phyloP scores from a whole-genome alignment of 2,888 invertebrate species.

The Priocnemis perturbator region DNA sequence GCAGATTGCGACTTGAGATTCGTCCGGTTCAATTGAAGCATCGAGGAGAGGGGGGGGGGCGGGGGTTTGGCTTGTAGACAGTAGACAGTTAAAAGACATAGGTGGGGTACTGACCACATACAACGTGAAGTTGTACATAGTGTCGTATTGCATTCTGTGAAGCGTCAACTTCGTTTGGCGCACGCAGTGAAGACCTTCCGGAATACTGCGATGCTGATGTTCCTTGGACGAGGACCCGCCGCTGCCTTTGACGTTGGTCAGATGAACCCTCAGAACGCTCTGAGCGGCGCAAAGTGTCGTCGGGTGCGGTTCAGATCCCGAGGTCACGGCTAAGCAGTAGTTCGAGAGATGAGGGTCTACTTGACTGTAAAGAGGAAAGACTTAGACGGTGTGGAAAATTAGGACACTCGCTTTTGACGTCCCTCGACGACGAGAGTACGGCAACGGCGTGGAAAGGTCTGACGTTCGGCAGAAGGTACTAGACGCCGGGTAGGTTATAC shows the following conservation, averaged over 20 bases:
- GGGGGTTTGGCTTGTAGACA: too few relatives aligned
- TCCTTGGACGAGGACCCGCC: constrained; percentile 47
- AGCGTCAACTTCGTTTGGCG: constrained; percentile 70
- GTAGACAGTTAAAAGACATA: neutral
- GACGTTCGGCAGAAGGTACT: too few relatives aligned
- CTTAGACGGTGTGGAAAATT: neutral
- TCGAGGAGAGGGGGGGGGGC: too few relatives aligned
- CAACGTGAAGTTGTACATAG: constrained; percentile 72
- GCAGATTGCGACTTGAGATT: neutral
- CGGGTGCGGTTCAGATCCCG: constrained; percentile 67
- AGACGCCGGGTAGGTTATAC: constrained; percentile 44
- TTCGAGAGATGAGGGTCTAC: constrained; percentile 69
- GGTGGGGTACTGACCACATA: constrained; percentile 67
- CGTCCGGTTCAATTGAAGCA: neutral
- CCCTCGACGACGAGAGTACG: too few relatives aligned
- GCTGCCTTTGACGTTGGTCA: constrained; percentile 39
- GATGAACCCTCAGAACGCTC: constrained; percentile 64
- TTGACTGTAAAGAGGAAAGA: constrained; percentile 59
- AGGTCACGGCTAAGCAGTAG: constrained; percentile 73
- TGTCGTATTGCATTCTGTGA: constrained; percentile 71
- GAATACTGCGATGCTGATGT: constrained; percentile 60
- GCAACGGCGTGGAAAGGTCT: too few relatives aligned
- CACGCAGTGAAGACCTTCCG: constrained; percentile 72
- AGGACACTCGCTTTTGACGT: too few relatives aligned
- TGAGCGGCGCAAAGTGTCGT: constrained; percentile 72